Percentiles rank a stretch among this genome's conserved stretches.
These are phyloP conservation scores for Hyposoter dolosus DNA, from an alignment of 2,888 invertebrate species.

Conservation along the genomic window DNA sequence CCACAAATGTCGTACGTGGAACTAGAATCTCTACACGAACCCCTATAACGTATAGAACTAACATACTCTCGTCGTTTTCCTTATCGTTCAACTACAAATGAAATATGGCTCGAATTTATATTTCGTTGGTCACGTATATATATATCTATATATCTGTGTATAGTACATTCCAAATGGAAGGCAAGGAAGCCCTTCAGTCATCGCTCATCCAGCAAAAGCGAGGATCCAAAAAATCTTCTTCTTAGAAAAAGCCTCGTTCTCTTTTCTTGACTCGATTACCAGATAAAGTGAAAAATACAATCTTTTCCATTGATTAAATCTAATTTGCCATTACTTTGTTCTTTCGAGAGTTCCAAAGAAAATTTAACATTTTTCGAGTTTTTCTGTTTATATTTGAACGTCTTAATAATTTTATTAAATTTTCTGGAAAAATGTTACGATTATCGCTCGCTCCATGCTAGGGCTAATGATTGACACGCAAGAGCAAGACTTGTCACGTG, in stretches of 20 bases:
- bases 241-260: neutral
- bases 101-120: slow-evolving; percentile 39
- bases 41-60: neutral
- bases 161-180: neutral
- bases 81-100: slow-evolving; percentile 37
- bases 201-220: slow-evolving; percentile 22
- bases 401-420: neutral
- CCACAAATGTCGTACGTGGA: slow-evolving; percentile 38
- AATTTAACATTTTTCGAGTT: neutral
- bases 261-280: neutral
- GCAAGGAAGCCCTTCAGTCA: slow-evolving; percentile 12
- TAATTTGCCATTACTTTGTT: neutral
- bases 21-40: neutral
- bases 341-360: neutral
- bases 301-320: neutral
- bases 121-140: slow-evolving; percentile 33
- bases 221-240: neutral
- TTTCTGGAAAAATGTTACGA: neutral
- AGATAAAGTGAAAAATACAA: neutral
- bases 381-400: neutral
- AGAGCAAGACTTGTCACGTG: neutral
- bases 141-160: neutral
- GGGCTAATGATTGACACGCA: neutral
- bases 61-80: neutral
- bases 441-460: neutral